These are phyloP conservation scores for Plusia festucae DNA, from an alignment of 2,888 invertebrate species.

Conservation along the genomic window DNA sequence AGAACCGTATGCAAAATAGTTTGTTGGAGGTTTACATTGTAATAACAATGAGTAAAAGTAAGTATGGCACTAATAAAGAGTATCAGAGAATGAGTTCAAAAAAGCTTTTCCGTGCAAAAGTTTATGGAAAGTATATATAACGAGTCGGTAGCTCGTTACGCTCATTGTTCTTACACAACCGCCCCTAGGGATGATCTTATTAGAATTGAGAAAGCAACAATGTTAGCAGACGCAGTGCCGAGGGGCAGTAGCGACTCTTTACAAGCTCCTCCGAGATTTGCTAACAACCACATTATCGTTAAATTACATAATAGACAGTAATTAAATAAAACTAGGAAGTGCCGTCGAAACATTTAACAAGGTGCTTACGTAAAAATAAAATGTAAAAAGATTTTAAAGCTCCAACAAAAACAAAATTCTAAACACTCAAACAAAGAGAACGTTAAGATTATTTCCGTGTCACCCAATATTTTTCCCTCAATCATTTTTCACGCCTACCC, in stretches of 20 bases:
- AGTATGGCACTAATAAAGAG: slow-evolving; percentile 3
- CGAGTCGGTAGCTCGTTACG: slow-evolving; percentile 16
- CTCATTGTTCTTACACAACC: slow-evolving; percentile 31
- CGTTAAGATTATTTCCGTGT: not conserved
- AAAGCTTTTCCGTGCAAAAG: not conserved
- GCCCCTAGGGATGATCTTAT: slow-evolving; percentile 50
- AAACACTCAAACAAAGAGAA: slow-evolving; percentile 1
- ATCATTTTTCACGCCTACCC: not conserved
- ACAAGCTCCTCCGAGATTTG: slow-evolving; percentile 68
- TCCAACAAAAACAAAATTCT: not conserved
- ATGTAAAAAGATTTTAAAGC: not conserved
- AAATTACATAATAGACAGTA: slow-evolving; percentile 67
- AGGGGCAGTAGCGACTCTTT: slow-evolving; percentile 65
- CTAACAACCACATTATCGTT: slow-evolving; percentile 70
- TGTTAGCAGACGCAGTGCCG: slow-evolving; percentile 57
- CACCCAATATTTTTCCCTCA: slow-evolving; percentile 1
- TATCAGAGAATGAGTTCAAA: not conserved
- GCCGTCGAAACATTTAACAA: slow-evolving; percentile 16
- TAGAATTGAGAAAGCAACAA: slow-evolving; percentile 70
- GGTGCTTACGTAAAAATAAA: slow-evolving; percentile 12
- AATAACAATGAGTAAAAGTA: not conserved
- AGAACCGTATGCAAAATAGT: not conserved
- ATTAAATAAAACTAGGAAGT: slow-evolving; percentile 64
- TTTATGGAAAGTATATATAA: not conserved
- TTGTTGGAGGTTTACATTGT: not conserved